phyloP scores from a whole-genome alignment of 2,888 invertebrate species.

The Rhogogaster chlorosoma region DNA sequence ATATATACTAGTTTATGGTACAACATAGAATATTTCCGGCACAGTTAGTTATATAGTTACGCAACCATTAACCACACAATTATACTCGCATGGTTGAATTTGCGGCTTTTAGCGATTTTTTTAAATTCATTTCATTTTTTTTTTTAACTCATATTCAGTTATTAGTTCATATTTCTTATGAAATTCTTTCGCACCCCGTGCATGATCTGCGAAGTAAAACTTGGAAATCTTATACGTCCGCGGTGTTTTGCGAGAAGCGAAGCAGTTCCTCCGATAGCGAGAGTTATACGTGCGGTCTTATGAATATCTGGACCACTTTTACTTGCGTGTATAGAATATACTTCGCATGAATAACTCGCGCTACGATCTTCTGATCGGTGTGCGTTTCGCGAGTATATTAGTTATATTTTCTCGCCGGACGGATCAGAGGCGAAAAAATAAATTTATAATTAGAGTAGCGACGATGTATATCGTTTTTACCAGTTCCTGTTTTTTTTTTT shows the following conservation, averaged over 20 bases:
- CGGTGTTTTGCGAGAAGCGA: neutral
- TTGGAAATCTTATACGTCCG: neutral
- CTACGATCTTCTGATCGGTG: no score
- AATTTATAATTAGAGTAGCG: no score
- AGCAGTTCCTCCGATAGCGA: neutral
- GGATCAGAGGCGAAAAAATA: no score
- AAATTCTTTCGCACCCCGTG: neutral
- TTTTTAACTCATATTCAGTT: neutral
- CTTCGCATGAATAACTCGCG: no score
- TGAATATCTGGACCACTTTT: neutral
- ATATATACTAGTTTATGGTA: neutral
- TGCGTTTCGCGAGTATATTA: no score
- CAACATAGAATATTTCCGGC: neutral
- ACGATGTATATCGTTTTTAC: no score
- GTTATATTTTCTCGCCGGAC: no score
- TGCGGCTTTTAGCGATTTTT: neutral
- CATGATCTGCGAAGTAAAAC: no score
- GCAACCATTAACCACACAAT: neutral
- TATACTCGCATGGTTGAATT: neutral
- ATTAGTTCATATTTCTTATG: neutral
- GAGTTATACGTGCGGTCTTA: neutral
- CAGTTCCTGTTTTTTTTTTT: no score
- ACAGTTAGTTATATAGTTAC: neutral
- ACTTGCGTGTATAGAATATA: no score
- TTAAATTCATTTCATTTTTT: neutral